Evolutionary conservation across 2,113 vertebrate genomes (phyloP).

Genomic region (Smithornis capensis): DNA sequence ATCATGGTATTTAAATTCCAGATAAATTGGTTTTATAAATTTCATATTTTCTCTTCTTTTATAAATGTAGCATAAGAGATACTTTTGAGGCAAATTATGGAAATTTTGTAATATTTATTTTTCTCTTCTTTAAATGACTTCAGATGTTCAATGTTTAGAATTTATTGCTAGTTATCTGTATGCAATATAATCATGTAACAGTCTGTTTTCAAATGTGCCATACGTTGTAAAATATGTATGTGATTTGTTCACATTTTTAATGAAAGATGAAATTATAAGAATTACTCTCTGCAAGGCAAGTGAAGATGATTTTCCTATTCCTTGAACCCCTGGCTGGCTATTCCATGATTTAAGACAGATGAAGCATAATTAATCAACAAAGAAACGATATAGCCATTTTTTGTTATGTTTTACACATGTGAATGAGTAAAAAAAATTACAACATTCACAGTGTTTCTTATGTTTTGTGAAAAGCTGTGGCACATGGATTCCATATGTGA

Average conservation of each 20-base stretch:
- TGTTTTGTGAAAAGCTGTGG: background rate
- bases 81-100: background rate
- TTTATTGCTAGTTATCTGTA: background rate
- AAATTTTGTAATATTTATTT: background rate
- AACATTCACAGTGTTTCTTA: background rate
- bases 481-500: background rate
- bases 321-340: background rate
- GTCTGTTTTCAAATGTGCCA: background rate
- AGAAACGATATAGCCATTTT: background rate
- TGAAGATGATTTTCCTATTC: background rate
- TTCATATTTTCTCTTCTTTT: background rate
- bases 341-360: background rate
- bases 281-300: background rate
- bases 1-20: background rate
- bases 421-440: background rate
- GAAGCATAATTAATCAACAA: background rate
- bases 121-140: background rate
- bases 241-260: background rate
- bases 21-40: background rate
- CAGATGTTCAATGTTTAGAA: background rate
- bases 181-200: background rate
- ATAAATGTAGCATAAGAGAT: background rate
- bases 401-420: background rate
- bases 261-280: background rate
- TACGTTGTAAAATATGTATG: background rate